A percentile compares a stretch with the other conserved stretches of the same genome.
Evolutionary conservation across 2,888 invertebrate genomes (phyloP).

Genomic region (Cerastis leucographa): DNA sequence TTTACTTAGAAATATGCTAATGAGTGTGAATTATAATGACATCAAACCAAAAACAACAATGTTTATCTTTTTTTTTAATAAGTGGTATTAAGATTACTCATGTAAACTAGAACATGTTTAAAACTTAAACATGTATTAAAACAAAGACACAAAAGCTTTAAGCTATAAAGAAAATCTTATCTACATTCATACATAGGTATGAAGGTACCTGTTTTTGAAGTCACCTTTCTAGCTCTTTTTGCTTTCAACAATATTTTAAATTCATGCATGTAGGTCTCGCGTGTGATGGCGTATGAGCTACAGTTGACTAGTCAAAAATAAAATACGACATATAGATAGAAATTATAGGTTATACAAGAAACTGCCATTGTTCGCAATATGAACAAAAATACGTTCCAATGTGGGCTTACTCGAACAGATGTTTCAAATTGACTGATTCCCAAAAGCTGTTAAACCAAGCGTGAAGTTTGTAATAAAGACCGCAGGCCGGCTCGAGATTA

Average conservation of each 20-base stretch:
- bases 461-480: conserved; percentile 85
- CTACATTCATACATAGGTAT: conserved; percentile 32
- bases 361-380: conserved; percentile 55
- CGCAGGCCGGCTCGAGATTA: conserved; percentile 80
- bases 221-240: conserved; percentile 31
- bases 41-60: not conserved
- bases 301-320: conserved; percentile 57
- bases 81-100: not conserved
- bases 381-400: conserved; percentile 65
- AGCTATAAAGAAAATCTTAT: conserved; percentile 34
- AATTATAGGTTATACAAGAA: conserved; percentile 38
- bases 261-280: conserved; percentile 56
- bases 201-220: conserved; percentile 17
- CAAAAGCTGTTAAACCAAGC: conserved; percentile 83
- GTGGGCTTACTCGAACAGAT: conserved; percentile 72
- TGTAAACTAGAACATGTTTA: not conserved
- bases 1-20: not conserved
- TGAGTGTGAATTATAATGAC: not conserved
- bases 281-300: conserved; percentile 37
- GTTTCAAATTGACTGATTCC: conserved; percentile 82
- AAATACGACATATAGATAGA: conserved; percentile 38
- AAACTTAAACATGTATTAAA: conserved; percentile 16
- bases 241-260: conserved; percentile 48
- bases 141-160: conserved; percentile 19
- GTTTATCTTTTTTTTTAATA: not conserved